Percentiles rank a stretch among this genome's conserved stretches.
phyloP scores from a whole-genome alignment of 2,888 invertebrate species.

The Prosopocoilus inquinatus region DNA sequence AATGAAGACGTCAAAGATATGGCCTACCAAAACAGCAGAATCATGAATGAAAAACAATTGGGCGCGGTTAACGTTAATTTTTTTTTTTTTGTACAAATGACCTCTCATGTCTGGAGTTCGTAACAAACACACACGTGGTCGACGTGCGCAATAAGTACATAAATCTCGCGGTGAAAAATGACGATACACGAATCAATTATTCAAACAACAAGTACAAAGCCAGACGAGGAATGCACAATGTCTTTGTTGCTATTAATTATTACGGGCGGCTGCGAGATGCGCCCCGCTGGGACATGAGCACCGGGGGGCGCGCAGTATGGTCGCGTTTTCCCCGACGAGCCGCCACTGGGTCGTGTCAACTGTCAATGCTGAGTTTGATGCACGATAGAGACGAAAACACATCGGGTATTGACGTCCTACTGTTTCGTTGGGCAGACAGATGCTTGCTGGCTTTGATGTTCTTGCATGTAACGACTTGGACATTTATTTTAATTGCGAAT shows the following conservation, averaged over 20 bases:
- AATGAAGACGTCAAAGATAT: no score
- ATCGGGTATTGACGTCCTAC: slow-evolving; percentile 23
- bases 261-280: slow-evolving; percentile 22
- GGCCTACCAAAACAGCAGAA: no score
- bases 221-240: slow-evolving; percentile 21
- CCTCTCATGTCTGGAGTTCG: no score
- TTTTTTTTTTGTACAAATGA: no score
- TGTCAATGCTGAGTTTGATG: slow-evolving; percentile 28
- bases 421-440: slow-evolving; percentile 4
- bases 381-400: slow-evolving; percentile 28
- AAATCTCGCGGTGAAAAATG: not conserved
- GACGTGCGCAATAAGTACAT: not conserved
- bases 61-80: no score
- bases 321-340: slow-evolving; percentile 22
- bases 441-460: no score
- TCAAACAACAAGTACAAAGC: slow-evolving; percentile 19
- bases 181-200: slow-evolving; percentile 22
- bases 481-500: slow-evolving; percentile 13
- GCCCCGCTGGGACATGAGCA: slow-evolving; percentile 21
- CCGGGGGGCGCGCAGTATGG: slow-evolving; percentile 25
- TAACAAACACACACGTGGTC: no score
- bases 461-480: slow-evolving; percentile 10
- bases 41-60: no score
- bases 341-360: slow-evolving; percentile 29
- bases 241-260: slow-evolving; percentile 27